Conservation (phyloP, 1,140 invertebrate species). For the Glossosoma conforme region DNA sequence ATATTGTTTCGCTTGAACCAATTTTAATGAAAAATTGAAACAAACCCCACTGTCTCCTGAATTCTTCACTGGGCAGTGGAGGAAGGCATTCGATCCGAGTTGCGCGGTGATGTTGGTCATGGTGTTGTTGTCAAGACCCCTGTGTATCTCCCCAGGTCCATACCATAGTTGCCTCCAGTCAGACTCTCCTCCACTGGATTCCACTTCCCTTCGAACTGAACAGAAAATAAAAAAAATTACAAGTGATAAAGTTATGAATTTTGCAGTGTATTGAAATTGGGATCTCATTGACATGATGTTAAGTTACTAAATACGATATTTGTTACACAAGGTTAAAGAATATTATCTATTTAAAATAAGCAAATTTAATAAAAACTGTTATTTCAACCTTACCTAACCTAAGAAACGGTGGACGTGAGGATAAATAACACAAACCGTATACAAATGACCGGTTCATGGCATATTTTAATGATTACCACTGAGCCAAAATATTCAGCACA, state of each 20-base stretch:
- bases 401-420: too few relatives aligned
- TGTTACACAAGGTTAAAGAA: too few relatives aligned
- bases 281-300: neutral
- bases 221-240: conserved; percentile 4
- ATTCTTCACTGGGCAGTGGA: conserved; percentile 49
- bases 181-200: conserved; percentile 35
- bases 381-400: too few relatives aligned
- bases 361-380: too few relatives aligned
- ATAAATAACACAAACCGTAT: too few relatives aligned
- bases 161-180: conserved; percentile 59
- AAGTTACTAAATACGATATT: neutral
- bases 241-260: neutral
- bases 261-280: neutral
- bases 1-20: too few relatives aligned
- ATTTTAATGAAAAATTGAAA: too few relatives aligned
- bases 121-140: conserved; percentile 42
- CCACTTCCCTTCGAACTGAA: conserved; percentile 13
- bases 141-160: conserved; percentile 55
- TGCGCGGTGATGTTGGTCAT: conserved; percentile 47
- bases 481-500: too few relatives aligned
- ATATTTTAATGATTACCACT: too few relatives aligned
- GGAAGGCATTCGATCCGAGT: conserved; percentile 48
- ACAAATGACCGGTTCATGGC: too few relatives aligned
- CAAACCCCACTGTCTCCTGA: conserved; percentile 35
- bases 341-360: too few relatives aligned